Evolutionary conservation across 1,140 invertebrate species (phyloP).

Genomic region (Drosophila pseudoananassae): DNA sequence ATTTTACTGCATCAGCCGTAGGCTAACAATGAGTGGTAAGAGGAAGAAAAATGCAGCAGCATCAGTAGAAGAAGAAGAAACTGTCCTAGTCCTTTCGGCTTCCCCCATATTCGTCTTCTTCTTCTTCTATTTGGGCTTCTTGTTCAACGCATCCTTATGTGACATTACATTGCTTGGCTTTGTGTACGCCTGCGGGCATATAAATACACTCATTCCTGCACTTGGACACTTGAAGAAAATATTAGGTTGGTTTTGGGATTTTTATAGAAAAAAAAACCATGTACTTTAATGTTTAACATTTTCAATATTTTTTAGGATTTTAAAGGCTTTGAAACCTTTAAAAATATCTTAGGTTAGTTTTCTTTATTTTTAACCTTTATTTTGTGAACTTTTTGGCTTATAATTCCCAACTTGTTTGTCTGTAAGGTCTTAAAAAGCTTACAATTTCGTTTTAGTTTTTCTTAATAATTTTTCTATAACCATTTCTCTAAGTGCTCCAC

Average conservation of each 20-base stretch:
- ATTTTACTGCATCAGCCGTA: constrained; percentile 43
- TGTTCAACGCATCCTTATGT: constrained; percentile 13
- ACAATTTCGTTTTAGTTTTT: too few species aligned
- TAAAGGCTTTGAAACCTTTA: too few species aligned
- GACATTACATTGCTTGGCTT: constrained; percentile 42
- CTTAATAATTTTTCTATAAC: not conserved
- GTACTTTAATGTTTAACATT: too few species aligned
- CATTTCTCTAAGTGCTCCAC: not conserved
- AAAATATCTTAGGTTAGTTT: too few species aligned
- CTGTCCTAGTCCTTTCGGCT: not conserved
- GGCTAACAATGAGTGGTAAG: constrained; percentile 38
- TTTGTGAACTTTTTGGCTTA: too few species aligned
- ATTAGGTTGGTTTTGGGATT: too few species aligned
- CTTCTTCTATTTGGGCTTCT: not conserved
- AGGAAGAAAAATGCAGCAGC: constrained; percentile 6
- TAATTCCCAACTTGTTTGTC: too few species aligned
- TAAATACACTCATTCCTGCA: constrained; percentile 9
- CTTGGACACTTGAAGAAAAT: not conserved
- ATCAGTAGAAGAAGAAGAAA: constrained; percentile 5
- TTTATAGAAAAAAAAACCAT: not conserved
- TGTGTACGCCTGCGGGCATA: constrained; percentile 28
- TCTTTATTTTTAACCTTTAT: too few species aligned
- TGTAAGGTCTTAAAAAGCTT: too few species aligned
- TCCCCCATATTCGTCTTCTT: constrained; percentile 1
- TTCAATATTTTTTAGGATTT: too few species aligned